Base-by-base conservation (phyloP, 2,797 vertebrate genomes). In the Melanotaenia pygmaea region DNA sequence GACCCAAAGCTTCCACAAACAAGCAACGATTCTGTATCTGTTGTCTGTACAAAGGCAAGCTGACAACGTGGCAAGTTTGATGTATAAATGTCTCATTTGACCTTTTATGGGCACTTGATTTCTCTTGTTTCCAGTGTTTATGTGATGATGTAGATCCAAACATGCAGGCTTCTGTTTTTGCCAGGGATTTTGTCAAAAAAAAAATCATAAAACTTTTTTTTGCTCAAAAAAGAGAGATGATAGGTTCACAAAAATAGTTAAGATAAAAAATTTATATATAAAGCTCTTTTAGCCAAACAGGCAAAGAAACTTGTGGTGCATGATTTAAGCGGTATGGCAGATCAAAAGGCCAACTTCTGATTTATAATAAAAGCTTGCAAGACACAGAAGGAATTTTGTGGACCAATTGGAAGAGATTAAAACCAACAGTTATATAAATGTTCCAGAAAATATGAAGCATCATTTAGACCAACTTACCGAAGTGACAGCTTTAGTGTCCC, bases 381-480 rank as follows among this genome's bases (percentile, higher is more conserved):
- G 38, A 50, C 0, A 1, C 58, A 56, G 20, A 40, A 50, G n/a
- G n/a, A 43, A 26, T 75, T 16, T 51, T 26, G 0, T 61, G 14
- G 18, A 32, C 43, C 28, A 59, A 1, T 0, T 50, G 50, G 32
- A 53, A 20, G 1, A n/a, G 24, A 24, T 12, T 22, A 5, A 51
- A 74, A 50, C 61, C 35, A 72, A 28, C 66, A 11, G 51, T 67
- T 66, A 37, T 0, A 0, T 32, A 59, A 76, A 70, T 9, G 2
- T 38, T 14, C 12, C 0, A 18, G 6, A 56, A 70, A 77, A 65
- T 9, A 34, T 47, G 22, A 47, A 77, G 53, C 32, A 64, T 5
- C 20, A 71, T 20, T 16, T 1, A 50, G 20, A 47, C 0, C 3
- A 59, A 79, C 88, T 83, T 54, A 85, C 85, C 88, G 6, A 37